Evolutionary conservation across 2,113 vertebrate species (phyloP).

Genomic region (Paramormyrops kingsleyae): DNA sequence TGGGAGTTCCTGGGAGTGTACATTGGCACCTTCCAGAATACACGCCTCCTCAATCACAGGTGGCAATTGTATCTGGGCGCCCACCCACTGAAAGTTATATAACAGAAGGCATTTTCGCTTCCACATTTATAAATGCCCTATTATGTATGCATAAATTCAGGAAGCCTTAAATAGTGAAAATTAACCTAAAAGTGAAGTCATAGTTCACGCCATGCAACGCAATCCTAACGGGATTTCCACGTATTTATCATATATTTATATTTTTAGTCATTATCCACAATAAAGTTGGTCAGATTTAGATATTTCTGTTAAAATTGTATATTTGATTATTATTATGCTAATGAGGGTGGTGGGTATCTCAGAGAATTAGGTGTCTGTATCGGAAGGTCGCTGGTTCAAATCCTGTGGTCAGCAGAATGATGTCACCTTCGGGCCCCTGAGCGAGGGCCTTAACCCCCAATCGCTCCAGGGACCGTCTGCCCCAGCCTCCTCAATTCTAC

Average conservation of each 20-base stretch:
- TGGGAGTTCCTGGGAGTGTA: neutral
- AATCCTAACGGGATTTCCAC: neutral
- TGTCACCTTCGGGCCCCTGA: neutral
- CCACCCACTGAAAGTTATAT: conserved; percentile 4
- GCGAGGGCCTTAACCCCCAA: neutral
- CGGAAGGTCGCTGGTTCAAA: neutral
- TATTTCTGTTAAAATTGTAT: neutral
- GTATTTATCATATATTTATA: neutral
- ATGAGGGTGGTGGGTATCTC: neutral
- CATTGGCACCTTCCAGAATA: neutral
- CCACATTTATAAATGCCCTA: neutral
- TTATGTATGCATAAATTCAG: neutral
- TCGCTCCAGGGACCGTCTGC: neutral
- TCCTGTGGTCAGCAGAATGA: neutral
- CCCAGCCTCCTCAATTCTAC: neutral
- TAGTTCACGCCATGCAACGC: neutral
- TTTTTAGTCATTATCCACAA: neutral
- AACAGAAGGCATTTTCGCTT: neutral
- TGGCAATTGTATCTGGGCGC: neutral
- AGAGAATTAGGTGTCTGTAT: neutral
- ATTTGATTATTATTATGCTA: neutral
- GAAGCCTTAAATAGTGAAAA: neutral
- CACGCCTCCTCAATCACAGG: neutral
- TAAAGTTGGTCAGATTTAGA: neutral
- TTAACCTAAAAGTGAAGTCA: neutral